Percentiles rank a stretch among this genome's conserved stretches.
These are phyloP conservation scores for Podarcis raffonei DNA, from an alignment of 2,113 vertebrate genomes.

Conservation along the genomic window DNA sequence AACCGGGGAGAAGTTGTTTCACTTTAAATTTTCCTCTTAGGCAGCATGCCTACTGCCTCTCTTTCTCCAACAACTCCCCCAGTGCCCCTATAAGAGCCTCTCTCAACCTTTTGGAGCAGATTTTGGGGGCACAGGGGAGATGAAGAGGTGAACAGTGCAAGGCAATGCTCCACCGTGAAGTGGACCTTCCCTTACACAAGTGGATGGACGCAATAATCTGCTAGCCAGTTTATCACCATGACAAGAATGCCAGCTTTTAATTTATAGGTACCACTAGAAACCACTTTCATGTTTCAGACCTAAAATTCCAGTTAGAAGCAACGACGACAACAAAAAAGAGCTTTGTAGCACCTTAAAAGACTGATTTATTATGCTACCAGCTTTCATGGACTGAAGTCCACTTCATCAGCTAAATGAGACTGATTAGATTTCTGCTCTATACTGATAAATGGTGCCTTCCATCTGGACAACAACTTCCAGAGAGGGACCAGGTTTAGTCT, in stretches of 20 bases:
- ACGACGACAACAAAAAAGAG: background rate
- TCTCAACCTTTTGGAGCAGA: too few relatives aligned
- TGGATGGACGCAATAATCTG: too few relatives aligned
- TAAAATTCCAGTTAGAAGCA: background rate
- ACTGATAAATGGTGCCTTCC: background rate
- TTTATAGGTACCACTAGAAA: background rate
- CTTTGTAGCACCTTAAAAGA: background rate
- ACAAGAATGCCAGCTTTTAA: background rate
- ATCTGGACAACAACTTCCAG: background rate
- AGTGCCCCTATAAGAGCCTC: too few relatives aligned
- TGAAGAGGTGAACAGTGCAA: too few relatives aligned
- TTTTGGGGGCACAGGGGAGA: too few relatives aligned
- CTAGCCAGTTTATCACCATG: background rate
- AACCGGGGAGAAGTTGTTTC: background rate
- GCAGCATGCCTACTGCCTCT: background rate
- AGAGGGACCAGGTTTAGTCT: background rate
- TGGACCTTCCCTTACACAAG: too few relatives aligned
- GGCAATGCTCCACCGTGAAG: too few relatives aligned
- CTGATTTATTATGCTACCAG: background rate
- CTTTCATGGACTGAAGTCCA: background rate
- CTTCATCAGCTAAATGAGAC: too few relatives aligned
- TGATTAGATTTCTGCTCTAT: background rate
- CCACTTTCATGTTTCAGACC: background rate
- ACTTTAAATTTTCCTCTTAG: too few relatives aligned
- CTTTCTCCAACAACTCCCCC: too few relatives aligned